Conservation (phyloP, 2,888 invertebrate genomes). For the Tolmerus cingulatus region DNA sequence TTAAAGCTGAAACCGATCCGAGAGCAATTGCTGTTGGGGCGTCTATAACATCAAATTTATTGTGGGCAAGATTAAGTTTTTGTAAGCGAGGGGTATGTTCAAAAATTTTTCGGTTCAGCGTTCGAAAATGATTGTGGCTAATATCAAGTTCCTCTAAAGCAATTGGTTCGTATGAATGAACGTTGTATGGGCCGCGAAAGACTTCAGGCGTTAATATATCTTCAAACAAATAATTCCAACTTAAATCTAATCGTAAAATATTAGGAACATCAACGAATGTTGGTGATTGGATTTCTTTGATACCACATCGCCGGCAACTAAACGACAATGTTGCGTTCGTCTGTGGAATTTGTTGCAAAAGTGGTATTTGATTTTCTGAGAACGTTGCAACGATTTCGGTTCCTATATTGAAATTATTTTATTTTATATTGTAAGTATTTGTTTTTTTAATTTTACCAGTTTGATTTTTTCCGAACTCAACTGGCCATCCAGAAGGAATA, state of each 20-base stretch:
- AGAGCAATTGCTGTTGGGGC: constrained; percentile 69
- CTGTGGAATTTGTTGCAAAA: constrained; percentile 60
- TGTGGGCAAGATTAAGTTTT: constrained; percentile 70
- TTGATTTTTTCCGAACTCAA: constrained; percentile 57
- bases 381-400: constrained; percentile 57
- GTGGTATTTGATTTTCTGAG: constrained; percentile 57
- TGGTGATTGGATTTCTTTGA: constrained; percentile 57
- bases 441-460: constrained; percentile 50
- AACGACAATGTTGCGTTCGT: constrained; percentile 59
- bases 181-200: constrained; percentile 72
- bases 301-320: constrained; percentile 59
- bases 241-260: constrained; percentile 59
- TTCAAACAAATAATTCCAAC: constrained; percentile 60
- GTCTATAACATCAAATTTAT: constrained; percentile 70
- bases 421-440: no score
- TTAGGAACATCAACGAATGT: constrained; percentile 61
- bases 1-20: constrained; percentile 66
- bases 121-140: constrained; percentile 71
- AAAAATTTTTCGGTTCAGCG: constrained; percentile 70
- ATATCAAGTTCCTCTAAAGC: constrained; percentile 70
- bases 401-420: constrained; percentile 46
- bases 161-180: constrained; percentile 68
- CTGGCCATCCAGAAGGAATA: constrained; percentile 60
- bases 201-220: constrained; percentile 71
- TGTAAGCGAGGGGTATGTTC: constrained; percentile 71